Conservation (phyloP, 2,888 invertebrate species). For the Sesia bembeciformis region DNA sequence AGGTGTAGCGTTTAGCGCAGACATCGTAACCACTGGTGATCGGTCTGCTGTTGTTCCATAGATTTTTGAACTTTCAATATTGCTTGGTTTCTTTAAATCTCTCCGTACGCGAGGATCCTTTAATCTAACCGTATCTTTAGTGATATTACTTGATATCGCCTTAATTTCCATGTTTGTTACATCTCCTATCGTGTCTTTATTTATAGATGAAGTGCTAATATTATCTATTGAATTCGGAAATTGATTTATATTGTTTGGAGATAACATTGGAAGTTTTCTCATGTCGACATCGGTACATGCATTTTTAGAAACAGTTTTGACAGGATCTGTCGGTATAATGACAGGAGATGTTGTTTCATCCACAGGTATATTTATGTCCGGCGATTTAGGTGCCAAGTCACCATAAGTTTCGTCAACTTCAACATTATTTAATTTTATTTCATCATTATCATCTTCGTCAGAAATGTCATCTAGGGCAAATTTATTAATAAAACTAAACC, state of each 20-base stretch:
- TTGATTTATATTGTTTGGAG: conserved; percentile 6
- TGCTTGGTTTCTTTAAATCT: conserved; percentile 18
- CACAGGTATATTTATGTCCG: conserved; percentile 38
- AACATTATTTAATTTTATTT: conserved; percentile 16
- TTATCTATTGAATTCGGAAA: conserved; percentile 1
- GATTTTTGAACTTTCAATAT: background rate
- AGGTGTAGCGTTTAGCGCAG: conserved; percentile 17
- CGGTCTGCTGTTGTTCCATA: conserved; percentile 17
- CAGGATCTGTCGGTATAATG: conserved; percentile 55
- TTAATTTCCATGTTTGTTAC: conserved; percentile 7
- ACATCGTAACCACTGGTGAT: conserved; percentile 17
- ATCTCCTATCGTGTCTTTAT: conserved; percentile 5
- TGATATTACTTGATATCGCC: conserved; percentile 10
- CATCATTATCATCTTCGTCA: conserved; percentile 31
- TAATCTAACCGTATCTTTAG: conserved; percentile 10
- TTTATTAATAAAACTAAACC: conserved; percentile 50
- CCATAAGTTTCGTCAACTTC: conserved; percentile 31
- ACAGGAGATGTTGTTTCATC: conserved; percentile 33
- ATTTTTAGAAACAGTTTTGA: conserved; percentile 27
- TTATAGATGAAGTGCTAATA: conserved; percentile 3
- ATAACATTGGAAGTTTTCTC: conserved; percentile 30
- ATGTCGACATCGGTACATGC: conserved; percentile 48
- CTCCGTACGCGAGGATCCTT: conserved; percentile 42
- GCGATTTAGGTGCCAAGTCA: conserved; percentile 54
- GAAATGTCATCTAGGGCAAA: conserved; percentile 39